Conservation (phyloP, 2,113 vertebrate genomes). For the Pomatorhinus ruficollis region DNA sequence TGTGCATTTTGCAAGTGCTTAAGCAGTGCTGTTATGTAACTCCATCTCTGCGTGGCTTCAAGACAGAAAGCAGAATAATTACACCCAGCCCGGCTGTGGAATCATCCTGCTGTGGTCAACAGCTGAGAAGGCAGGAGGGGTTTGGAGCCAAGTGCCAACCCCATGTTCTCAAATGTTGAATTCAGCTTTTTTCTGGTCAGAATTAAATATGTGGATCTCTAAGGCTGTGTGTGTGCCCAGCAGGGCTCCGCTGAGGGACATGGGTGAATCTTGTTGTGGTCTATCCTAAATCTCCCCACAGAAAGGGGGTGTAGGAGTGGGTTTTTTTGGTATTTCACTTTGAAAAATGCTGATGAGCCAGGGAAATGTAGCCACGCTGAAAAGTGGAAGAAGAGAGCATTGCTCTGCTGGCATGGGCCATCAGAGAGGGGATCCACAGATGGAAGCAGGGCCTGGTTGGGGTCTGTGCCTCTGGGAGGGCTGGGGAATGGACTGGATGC, state of each 20-base stretch:
- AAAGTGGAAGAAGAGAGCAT: not conserved
- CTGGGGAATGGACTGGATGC: not conserved
- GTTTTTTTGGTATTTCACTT: not conserved
- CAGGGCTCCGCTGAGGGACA: not conserved
- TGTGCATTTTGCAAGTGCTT: constrained; percentile 49
- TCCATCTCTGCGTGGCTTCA: not conserved
- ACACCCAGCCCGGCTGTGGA: not conserved
- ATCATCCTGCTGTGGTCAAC: not conserved
- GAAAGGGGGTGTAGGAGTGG: not conserved
- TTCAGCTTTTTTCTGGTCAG: not conserved
- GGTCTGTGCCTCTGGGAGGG: not conserved
- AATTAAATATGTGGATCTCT: not conserved
- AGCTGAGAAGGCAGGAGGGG: not conserved
- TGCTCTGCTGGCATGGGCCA: not conserved
- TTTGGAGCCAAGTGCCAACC: not conserved
- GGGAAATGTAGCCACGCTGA: not conserved
- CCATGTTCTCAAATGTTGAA: not conserved
- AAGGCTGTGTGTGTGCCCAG: not conserved
- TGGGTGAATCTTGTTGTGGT: rapidly evolving
- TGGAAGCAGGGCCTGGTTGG: not conserved
- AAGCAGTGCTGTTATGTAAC: constrained; percentile 17
- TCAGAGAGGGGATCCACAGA: not conserved
- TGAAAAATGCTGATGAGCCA: not conserved
- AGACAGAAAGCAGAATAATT: not conserved
- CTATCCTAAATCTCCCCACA: not conserved